Conservation (phyloP, 2,113 vertebrate genomes). For the Vulpes ferrilata region DNA sequence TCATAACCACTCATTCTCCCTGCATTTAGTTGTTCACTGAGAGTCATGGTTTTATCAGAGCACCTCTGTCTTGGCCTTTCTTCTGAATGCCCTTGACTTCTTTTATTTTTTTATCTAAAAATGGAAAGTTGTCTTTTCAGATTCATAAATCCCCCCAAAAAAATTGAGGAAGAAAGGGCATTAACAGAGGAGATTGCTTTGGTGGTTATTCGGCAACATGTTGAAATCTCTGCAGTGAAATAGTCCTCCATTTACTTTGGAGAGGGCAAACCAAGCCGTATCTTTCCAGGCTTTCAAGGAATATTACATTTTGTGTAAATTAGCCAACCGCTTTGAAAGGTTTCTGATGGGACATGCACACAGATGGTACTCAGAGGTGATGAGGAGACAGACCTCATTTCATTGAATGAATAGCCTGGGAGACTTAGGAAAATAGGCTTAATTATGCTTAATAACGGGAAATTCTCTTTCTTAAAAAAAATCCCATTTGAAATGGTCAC, state of each 20-base stretch:
- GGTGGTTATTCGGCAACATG: not conserved
- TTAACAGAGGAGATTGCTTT: slow-evolving; percentile 27
- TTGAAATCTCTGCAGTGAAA: not conserved
- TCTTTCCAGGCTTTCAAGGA: not conserved
- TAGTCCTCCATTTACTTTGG: not conserved
- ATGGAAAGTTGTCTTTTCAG: slow-evolving; percentile 40
- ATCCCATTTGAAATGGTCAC: slow-evolving; percentile 52
- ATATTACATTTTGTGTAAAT: slow-evolving; percentile 16
- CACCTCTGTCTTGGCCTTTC: slow-evolving; percentile 25
- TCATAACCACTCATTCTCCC: not conserved
- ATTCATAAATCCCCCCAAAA: not conserved
- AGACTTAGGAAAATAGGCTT: slow-evolving; percentile 56
- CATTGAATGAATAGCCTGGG: not conserved
- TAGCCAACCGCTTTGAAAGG: slow-evolving; percentile 19
- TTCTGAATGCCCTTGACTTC: slow-evolving; percentile 20
- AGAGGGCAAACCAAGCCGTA: not conserved
- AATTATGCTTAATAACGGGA: slow-evolving; percentile 65
- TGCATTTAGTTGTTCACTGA: not conserved
- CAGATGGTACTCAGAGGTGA: not conserved
- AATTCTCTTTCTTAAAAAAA: slow-evolving; percentile 63
- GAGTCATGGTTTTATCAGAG: not conserved
- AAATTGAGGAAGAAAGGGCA: not conserved
- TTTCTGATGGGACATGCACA: not conserved
- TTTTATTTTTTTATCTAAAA: slow-evolving; percentile 51
- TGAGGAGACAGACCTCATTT: slow-evolving; percentile 16